phyloP scores from a whole-genome alignment of 2,797 vertebrate genomes.

The Synanceia verrucosa region DNA sequence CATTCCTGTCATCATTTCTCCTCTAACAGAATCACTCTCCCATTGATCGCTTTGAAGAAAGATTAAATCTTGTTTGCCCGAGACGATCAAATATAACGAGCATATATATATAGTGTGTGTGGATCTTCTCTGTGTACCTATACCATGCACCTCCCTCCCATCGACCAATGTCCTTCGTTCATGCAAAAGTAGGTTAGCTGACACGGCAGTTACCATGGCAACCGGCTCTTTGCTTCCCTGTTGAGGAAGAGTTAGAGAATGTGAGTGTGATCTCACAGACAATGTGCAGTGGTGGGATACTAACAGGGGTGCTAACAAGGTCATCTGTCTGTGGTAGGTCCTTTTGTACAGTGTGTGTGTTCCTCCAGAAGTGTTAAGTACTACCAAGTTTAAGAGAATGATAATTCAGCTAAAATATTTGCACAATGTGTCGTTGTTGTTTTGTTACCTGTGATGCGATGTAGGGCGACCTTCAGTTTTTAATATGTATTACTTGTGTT shows the following conservation, averaged over 20 bases:
- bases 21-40: constrained; percentile 12
- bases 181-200: constrained; percentile 79
- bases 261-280: constrained; percentile 46
- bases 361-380: neutral
- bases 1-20: neutral
- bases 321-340: constrained; percentile 26
- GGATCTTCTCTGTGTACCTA: constrained; percentile 30
- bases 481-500: neutral
- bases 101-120: constrained; percentile 21
- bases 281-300: neutral
- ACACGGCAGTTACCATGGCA: constrained; percentile 82
- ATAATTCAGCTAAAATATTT: neutral
- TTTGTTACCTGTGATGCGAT: neutral
- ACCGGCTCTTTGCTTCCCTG: constrained; percentile 71
- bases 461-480: neutral
- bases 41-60: neutral
- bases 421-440: neutral
- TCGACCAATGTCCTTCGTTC: constrained; percentile 69
- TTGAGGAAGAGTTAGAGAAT: constrained; percentile 59
- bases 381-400: neutral
- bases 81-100: constrained; percentile 28
- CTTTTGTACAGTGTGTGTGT: neutral
- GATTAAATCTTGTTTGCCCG: constrained; percentile 12
- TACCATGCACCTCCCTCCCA: constrained; percentile 53
- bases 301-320: constrained; percentile 44